These are phyloP conservation scores for Zygogramma bicolorata DNA, from an alignment of 2,888 invertebrate species.

Conservation along the genomic window DNA sequence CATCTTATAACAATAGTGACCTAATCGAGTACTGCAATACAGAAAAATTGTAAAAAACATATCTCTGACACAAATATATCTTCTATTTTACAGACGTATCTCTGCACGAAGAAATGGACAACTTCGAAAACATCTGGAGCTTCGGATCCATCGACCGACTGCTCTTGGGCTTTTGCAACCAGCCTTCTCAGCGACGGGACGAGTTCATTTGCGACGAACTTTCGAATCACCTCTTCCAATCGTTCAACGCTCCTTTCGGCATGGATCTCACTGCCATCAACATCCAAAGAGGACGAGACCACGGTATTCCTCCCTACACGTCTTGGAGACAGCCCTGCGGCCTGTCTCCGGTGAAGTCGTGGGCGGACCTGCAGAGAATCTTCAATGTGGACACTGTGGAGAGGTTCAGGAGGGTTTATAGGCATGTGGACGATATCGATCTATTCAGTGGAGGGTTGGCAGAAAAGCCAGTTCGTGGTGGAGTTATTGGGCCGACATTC, in stretches of 20 bases:
- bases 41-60: too few species aligned
- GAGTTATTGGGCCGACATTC: conserved; percentile 87
- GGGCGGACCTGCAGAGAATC: conserved; percentile 76
- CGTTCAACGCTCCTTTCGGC: conserved; percentile 77
- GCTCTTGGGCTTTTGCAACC: conserved; percentile 81
- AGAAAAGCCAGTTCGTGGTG: conserved; percentile 83
- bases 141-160: conserved; percentile 85
- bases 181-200: conserved; percentile 82
- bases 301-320: conserved; percentile 85
- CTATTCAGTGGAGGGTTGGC: conserved; percentile 86
- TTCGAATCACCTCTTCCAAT: conserved; percentile 87
- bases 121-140: conserved; percentile 79
- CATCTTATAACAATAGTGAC: too few species aligned
- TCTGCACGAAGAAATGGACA: conserved; percentile 82
- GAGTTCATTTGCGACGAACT: conserved; percentile 85
- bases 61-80: too few species aligned
- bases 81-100: conserved; percentile 72
- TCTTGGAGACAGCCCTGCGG: conserved; percentile 86
- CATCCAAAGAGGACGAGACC: conserved; percentile 88
- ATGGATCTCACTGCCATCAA: conserved; percentile 91
- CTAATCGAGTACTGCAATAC: too few species aligned
- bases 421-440: conserved; percentile 85
- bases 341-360: conserved; percentile 74
- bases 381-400: conserved; percentile 74
- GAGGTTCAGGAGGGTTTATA: conserved; percentile 71